These are phyloP conservation scores for Coracopsis vasa DNA, from an alignment of 2,113 vertebrate species.

Conservation along the genomic window DNA sequence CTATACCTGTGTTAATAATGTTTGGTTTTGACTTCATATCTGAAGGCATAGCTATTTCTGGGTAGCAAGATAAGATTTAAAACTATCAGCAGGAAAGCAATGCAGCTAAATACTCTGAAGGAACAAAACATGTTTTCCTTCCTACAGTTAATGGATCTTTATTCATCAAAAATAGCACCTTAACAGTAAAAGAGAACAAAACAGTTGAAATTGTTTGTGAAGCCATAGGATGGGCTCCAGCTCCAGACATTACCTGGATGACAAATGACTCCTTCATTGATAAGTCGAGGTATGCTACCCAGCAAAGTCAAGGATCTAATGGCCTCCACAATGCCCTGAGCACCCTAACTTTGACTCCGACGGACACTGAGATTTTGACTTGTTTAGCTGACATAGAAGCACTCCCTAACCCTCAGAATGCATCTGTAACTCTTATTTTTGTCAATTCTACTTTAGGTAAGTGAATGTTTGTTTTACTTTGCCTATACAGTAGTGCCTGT, in stretches of 20 bases:
- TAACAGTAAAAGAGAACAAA: slow-evolving; percentile 68
- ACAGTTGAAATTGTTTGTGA: slow-evolving; percentile 76
- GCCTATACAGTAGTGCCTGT: background rate
- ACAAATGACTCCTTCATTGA: slow-evolving; percentile 63
- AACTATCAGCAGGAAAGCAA: background rate
- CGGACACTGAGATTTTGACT: slow-evolving; percentile 70
- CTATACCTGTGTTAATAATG: background rate
- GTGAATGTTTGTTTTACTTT: slow-evolving; percentile 16
- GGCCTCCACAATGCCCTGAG: slow-evolving; percentile 73
- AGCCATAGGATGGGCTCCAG: slow-evolving; percentile 80
- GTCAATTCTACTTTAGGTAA: slow-evolving; percentile 64
- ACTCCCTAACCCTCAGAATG: slow-evolving; percentile 66
- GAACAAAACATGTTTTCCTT: slow-evolving; percentile 66
- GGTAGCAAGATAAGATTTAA: background rate
- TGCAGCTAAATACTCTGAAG: background rate
- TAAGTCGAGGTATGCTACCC: slow-evolving; percentile 69
- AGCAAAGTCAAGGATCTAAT: slow-evolving; percentile 36
- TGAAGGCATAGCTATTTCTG: background rate
- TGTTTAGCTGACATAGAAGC: slow-evolving; percentile 80
- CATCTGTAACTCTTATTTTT: slow-evolving; percentile 73
- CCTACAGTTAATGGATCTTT: slow-evolving; percentile 81
- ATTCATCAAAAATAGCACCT: slow-evolving; percentile 65
- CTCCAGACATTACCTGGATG: slow-evolving; percentile 80
- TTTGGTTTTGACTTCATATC: background rate
- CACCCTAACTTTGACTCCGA: slow-evolving; percentile 72